Conservation (phyloP, 2,113 vertebrate genomes). For the Pongo abelii region DNA sequence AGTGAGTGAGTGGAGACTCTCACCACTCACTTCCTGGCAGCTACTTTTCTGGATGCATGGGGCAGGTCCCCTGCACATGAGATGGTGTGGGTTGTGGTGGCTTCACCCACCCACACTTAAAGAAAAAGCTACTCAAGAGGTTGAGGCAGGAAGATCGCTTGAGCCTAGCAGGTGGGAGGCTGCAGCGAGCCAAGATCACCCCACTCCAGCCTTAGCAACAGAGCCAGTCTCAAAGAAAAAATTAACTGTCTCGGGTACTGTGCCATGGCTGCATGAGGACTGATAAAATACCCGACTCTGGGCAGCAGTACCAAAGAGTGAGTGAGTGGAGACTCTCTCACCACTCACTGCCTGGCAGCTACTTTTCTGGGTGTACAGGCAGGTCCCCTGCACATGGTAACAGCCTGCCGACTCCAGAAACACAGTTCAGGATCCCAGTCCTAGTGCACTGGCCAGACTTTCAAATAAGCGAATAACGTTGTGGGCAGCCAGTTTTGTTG, state of each 20-base stretch:
- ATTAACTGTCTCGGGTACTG: not conserved
- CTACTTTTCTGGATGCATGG: not conserved
- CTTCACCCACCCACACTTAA: not conserved
- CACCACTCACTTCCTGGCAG: not conserved
- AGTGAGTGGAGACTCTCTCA: not conserved
- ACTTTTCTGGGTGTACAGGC: not conserved
- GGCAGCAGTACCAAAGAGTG: not conserved
- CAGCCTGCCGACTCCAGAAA: accelerated
- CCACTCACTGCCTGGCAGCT: not conserved
- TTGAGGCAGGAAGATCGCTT: not conserved
- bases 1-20: not conserved
- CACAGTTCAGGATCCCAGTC: not conserved
- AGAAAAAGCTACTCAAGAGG: not conserved
- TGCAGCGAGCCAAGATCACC: not conserved
- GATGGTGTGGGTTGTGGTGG: not conserved
- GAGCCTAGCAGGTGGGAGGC: too few relatives aligned
- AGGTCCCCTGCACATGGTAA: not conserved
- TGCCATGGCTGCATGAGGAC: not conserved
- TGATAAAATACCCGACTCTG: not conserved
- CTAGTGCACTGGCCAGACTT: not conserved
- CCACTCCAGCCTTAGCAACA: too few relatives aligned
- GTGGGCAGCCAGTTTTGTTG: not conserved
- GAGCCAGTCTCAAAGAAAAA: not conserved
- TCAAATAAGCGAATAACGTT: not conserved
- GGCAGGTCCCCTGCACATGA: not conserved